Conservation (phyloP, 2,113 vertebrate species). For the Chrysemys picta region DNA sequence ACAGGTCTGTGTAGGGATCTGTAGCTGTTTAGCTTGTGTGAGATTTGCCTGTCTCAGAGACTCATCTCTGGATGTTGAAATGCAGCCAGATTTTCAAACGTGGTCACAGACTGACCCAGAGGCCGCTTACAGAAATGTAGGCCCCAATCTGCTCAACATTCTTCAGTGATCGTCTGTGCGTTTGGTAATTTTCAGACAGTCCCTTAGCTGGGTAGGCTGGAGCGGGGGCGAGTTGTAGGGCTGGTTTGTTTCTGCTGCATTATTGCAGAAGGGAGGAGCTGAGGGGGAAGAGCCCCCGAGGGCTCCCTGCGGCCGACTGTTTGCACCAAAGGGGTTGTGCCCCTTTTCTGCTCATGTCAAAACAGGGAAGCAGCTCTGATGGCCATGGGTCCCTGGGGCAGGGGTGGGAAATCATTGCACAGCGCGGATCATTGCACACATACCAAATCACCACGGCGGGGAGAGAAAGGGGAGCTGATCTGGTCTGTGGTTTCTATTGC, state of each 20-base stretch:
- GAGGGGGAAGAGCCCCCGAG: background rate
- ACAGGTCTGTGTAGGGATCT: background rate
- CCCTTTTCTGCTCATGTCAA: background rate
- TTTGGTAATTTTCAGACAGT: background rate
- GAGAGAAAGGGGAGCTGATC: background rate
- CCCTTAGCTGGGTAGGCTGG: background rate
- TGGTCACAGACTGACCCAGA: background rate
- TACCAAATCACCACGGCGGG: background rate
- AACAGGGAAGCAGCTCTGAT: background rate
- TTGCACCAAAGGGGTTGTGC: background rate
- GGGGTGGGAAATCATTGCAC: background rate
- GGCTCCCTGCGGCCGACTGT: background rate
- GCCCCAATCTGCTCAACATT: background rate
- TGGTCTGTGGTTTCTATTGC: background rate
- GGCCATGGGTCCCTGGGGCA: background rate
- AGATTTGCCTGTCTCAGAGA: background rate
- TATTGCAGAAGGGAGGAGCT: background rate
- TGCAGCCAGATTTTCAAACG: background rate
- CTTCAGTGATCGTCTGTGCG: background rate
- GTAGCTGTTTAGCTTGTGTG: background rate
- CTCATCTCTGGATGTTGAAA: background rate
- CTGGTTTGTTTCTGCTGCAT: background rate
- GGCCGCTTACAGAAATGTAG: background rate
- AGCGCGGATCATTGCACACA: background rate
- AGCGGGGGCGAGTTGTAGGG: background rate